Base-by-base conservation (phyloP, 1,140 invertebrate genomes). In the Latrodectus geometricus region DNA sequence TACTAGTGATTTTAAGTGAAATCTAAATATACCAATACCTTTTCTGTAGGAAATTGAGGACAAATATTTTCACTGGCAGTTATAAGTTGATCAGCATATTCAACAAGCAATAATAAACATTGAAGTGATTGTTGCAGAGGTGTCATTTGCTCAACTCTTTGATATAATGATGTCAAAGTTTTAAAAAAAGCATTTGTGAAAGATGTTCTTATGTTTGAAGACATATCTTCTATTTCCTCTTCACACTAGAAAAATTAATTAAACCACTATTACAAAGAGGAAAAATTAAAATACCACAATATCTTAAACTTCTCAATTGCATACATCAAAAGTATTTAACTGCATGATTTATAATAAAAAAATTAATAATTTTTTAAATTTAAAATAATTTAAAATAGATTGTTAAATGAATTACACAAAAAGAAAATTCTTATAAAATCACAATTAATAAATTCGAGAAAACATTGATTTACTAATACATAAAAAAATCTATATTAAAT, bases 61-160 rank as follows among this genome's bases (percentile, higher is more conserved):
- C 12, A 20, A 14, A 77, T 20, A 70, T 23, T 35, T 8, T 70
- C 21, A 50, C 15, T 61, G 20, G 74, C 20, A 21, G 50, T 15
- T 66, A 78, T 17, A n/a, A 86, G n/a, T 49, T 70, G 50, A 14
- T 86, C 83, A 20, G 69, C 35, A 86, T 86, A 86, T 17, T 86
- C 74, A 50, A 50, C 21, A 9, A 86, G 8, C 8, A 61, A 70
- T 49, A 49, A 17, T 12, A 86, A 23, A 72, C 68, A 49, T 17
- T 78, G 35, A 11, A 86, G 23, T 14, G 68, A 78, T 7, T 72
- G 65, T 20, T 78, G 23, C 54, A 78, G 8, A 78, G 83, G 23
- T 15, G 8, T 9, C 5, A 70, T 21, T 9, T 77, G 54, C 0
- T 76, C 52, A n/a, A 49, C 20, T 56, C 65, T 61, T 8, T 76